These are phyloP conservation scores for Okapia johnstoni DNA, from an alignment of 2,113 vertebrate species.

Conservation along the genomic window DNA sequence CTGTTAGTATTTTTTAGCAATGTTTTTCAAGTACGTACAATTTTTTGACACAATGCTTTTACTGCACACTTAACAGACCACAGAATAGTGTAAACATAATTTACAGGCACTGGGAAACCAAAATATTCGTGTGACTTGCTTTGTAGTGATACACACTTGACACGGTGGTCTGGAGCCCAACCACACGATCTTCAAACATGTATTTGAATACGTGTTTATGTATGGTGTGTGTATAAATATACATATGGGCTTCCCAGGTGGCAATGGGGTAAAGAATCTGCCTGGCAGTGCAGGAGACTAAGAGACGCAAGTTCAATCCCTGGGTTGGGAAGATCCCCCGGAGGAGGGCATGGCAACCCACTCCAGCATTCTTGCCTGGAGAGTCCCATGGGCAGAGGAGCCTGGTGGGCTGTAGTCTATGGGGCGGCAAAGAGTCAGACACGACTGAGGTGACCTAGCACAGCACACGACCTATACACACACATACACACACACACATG, in stretches of 20 bases:
- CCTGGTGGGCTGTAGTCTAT: not conserved
- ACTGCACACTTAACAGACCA: not conserved
- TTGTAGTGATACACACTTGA: not conserved
- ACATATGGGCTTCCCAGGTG: not conserved
- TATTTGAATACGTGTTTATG: fast-evolving
- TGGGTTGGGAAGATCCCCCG: not conserved
- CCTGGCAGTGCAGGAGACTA: not conserved
- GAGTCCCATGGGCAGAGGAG: not conserved
- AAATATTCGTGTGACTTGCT: not conserved
- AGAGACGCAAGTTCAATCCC: not conserved
- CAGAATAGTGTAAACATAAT: not conserved
- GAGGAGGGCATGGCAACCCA: not conserved
- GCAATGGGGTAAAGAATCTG: not conserved
- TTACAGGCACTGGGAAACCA: not conserved
- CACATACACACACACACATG: fast-evolving
- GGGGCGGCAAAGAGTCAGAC: not conserved
- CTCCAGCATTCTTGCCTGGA: not conserved
- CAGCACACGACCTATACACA: not conserved
- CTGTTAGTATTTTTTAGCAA: not conserved
- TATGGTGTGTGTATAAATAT: fast-evolving
- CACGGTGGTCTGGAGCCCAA: not conserved
- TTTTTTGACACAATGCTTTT: not conserved
- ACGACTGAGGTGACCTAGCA: not conserved
- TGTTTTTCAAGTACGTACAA: not conserved
- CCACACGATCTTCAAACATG: no score